Percentiles rank a stretch among this genome's conserved stretches.
Evolutionary conservation across 2,888 invertebrate genomes (phyloP).

Genomic region (Chesias legatella): DNA sequence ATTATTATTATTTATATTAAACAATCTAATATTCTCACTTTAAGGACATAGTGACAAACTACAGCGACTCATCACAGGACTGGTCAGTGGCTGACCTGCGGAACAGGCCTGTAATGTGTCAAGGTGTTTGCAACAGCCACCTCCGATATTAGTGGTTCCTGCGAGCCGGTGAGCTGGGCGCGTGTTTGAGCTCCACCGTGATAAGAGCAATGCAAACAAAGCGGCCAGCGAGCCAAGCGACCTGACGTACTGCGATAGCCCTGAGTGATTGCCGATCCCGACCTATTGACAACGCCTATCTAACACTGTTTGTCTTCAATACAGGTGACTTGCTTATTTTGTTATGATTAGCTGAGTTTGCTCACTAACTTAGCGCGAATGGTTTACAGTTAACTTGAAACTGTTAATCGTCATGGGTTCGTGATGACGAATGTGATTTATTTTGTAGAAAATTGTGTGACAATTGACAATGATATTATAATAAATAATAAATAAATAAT

Average conservation of each 20-base stretch:
- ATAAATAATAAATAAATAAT: no score
- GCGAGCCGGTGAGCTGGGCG: slow-evolving; percentile 25
- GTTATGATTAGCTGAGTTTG: slow-evolving; percentile 20
- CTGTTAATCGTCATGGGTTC: no score
- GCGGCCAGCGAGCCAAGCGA: slow-evolving; percentile 41
- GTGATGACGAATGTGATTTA: no score
- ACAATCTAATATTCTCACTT: no score
- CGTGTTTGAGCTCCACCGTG: slow-evolving; percentile 60
- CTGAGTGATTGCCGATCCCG: slow-evolving; percentile 60
- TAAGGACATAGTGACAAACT: no score
- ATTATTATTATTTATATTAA: no score
- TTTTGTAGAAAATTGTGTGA: no score
- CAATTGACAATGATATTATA: no score
- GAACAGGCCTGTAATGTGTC: no score
- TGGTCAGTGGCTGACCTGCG: no score
- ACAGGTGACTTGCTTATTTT: slow-evolving; percentile 1
- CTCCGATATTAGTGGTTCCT: slow-evolving; percentile 4
- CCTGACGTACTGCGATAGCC: slow-evolving; percentile 57
- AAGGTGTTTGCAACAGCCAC: slow-evolving; percentile 1
- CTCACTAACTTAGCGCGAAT: not conserved
- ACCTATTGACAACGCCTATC: slow-evolving; percentile 21
- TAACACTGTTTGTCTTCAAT: slow-evolving; percentile 20
- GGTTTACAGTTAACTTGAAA: no score
- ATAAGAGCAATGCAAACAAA: slow-evolving; percentile 74
- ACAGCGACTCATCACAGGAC: no score